Evolutionary conservation across 2,797 vertebrate genomes (phyloP), one percentile per base, ranked within the genome.

Genomic region (Cuculus canorus): DNA sequence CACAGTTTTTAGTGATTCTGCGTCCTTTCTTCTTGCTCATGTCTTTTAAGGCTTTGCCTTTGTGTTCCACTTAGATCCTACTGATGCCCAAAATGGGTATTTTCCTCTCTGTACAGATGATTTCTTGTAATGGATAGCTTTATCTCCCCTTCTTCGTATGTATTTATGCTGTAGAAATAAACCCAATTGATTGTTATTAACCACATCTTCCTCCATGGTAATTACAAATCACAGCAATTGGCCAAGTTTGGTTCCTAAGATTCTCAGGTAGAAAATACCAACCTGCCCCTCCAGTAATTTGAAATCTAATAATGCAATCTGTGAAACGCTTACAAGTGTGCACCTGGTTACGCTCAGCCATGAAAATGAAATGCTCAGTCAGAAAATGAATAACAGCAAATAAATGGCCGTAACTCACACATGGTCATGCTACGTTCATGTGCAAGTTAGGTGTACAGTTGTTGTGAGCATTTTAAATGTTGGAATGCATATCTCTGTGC

Each of bases 361-460:
- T n/a, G n/a, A n/a, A n/a, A n/a, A n/a, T n/a, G n/a, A n/a, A n/a
- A n/a, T n/a, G n/a, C n/a, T n/a, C n/a, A n/a, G n/a, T n/a, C 64
- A 45, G 43, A 83, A 79, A 91, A 78, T 1, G 3, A 45, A 8
- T 43, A n/a, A 25, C 24, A 22, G 47, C 80, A 71, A 83, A 37
- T 24, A 76, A 69, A 53, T 8, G 17, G 8, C 33, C 4, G 0
- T n/a, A 70, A 76, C 48, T 69, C 47, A 45, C 48, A 41, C 12
- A 43, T 8, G 66, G 33, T 21, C 30, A 9, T 1, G 15, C 6
- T 19, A 72, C 63, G 17, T 28, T 39, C 30, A 6, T 0, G 3
- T 43, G 23, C 30, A 81, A 65, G 66, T 56, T 6, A 66, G 9
- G 10, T 48, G 30, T 30, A n/a, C 19, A 10, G 25, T 33, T 85